Percentiles rank a stretch among this genome's conserved stretches.
Evolutionary conservation across 2,113 vertebrate genomes (phyloP).

Genomic region (Sinosuthora webbiana): DNA sequence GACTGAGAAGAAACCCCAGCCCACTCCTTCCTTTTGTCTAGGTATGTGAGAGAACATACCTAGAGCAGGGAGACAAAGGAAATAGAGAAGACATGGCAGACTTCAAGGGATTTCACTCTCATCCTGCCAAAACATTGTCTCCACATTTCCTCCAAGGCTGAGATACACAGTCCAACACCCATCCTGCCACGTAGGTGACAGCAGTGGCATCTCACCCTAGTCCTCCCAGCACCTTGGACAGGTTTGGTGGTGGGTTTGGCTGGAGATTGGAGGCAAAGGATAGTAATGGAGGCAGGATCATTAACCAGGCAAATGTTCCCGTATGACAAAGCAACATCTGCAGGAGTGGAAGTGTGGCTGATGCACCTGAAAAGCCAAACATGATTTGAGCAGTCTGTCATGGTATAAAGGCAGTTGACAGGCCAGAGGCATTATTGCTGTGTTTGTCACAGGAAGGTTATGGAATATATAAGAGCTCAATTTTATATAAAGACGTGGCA

Average conservation of each 20-base stretch:
- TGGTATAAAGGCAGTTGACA: not conserved
- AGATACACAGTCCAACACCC: not conserved
- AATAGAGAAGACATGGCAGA: not conserved
- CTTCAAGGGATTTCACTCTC: not conserved
- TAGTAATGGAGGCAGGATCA: not conserved
- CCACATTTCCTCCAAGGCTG: not conserved
- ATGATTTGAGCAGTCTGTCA: not conserved
- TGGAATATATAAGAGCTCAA: not conserved
- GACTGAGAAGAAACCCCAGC: not conserved
- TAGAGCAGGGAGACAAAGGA: not conserved
- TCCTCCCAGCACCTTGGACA: not conserved
- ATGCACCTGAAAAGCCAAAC: not conserved
- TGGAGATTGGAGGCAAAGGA: not conserved
- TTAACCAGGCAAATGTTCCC: not conserved
- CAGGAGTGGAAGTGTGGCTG: not conserved
- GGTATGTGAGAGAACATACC: not conserved
- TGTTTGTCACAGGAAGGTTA: not conserved
- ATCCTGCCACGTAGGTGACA: not conserved
- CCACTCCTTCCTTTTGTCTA: not conserved
- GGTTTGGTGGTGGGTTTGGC: not conserved
- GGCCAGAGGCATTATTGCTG: not conserved
- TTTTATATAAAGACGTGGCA: accelerated
- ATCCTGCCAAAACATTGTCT: not conserved
- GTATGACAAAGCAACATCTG: not conserved
- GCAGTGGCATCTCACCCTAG: not conserved